These are phyloP conservation scores for Calyptomena viridis DNA, from an alignment of 2,113 vertebrate species.

Conservation along the genomic window DNA sequence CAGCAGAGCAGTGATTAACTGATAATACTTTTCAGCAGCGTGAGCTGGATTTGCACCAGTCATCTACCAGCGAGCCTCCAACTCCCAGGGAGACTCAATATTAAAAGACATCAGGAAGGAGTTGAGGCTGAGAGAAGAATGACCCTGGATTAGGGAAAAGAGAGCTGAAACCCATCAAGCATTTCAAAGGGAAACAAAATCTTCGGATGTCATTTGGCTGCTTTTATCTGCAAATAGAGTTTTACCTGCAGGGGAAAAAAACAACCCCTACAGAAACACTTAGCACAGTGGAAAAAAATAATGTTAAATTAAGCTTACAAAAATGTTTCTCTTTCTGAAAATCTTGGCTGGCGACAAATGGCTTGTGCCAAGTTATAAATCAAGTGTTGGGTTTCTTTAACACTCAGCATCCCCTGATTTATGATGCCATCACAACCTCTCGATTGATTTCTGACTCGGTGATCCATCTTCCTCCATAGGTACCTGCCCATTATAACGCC, in stretches of 20 bases:
- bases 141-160: not conserved
- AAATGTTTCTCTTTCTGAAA: constrained; percentile 66
- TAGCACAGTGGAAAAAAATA: constrained; percentile 28
- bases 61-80: not conserved
- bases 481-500: constrained; percentile 46
- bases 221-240: constrained; percentile 5
- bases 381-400: constrained; percentile 61
- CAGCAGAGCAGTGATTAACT: not conserved
- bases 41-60: not conserved
- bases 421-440: constrained; percentile 60
- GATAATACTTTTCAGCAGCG: not conserved
- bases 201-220: not conserved
- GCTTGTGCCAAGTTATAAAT: constrained; percentile 64
- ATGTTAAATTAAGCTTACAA: constrained; percentile 65
- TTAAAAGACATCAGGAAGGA: not conserved
- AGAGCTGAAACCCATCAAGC: not conserved
- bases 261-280: constrained; percentile 15
- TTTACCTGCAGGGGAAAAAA: not conserved
- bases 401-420: constrained; percentile 66
- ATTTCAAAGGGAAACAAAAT: not conserved
- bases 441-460: constrained; percentile 65
- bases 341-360: constrained; percentile 67
- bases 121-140: not conserved
- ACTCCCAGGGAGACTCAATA: not conserved
- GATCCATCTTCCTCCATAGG: constrained; percentile 70